Percentiles rank a stretch among this genome's conserved stretches.
Conservation (phyloP, 2,888 invertebrate species). For the Idaea straminata region DNA sequence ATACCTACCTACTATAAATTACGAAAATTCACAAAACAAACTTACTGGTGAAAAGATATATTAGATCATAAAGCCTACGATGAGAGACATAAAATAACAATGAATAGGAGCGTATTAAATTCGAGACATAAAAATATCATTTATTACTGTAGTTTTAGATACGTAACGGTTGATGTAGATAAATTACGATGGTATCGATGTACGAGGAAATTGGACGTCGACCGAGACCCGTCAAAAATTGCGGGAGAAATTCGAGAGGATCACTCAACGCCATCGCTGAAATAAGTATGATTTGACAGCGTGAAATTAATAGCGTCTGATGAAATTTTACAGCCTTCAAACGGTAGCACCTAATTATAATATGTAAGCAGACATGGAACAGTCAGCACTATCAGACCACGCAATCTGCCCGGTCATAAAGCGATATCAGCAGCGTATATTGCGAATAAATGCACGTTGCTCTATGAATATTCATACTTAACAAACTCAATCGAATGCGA, state of each 20-base stretch:
- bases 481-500: background rate
- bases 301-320: constrained; percentile 49
- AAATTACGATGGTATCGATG: constrained; percentile 42
- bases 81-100: constrained; percentile 39
- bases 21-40: constrained; percentile 10
- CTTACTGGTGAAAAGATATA: constrained; percentile 14
- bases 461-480: background rate
- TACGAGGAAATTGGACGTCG: constrained; percentile 45
- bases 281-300: constrained; percentile 48
- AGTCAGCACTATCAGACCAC: background rate
- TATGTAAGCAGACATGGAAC: background rate
- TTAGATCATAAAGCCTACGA: constrained; percentile 33
- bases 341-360: constrained; percentile 22
- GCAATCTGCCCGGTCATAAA: background rate
- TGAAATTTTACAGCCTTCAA: constrained; percentile 13
- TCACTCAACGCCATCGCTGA: constrained; percentile 31
- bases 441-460: background rate
- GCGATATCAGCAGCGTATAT: background rate
- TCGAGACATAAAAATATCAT: constrained; percentile 44
- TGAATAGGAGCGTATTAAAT: constrained; percentile 42
- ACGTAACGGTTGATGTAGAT: constrained; percentile 40
- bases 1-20: background rate
- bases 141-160: constrained; percentile 32
- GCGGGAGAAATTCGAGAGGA: constrained; percentile 36
- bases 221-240: constrained; percentile 42